Percentiles rank a stretch among this genome's conserved stretches.
Conservation (phyloP, 2,888 invertebrate species). For the Leucophora obtusa region DNA sequence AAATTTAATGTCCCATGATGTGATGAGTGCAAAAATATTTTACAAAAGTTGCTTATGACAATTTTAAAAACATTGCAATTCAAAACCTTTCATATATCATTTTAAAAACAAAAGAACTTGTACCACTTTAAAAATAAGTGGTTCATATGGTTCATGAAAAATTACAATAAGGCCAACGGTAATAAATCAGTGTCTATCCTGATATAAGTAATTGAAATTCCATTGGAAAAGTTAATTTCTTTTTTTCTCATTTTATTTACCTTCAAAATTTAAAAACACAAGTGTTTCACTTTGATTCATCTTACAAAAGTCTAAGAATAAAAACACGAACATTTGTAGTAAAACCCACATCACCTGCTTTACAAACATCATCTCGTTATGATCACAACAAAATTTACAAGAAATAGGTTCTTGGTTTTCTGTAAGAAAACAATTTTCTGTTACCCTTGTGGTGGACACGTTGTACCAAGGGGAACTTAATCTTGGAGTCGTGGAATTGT, state of each 20-base stretch:
- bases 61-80: too few species aligned
- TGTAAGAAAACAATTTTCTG: constrained; percentile 88
- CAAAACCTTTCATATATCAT: too few species aligned
- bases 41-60: too few species aligned
- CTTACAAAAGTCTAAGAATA: constrained; percentile 45
- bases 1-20: too few species aligned
- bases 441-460: constrained; percentile 90
- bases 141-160: too few species aligned
- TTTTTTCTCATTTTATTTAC: constrained; percentile 50
- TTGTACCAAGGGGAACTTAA: constrained; percentile 97
- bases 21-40: too few species aligned
- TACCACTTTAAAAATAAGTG: too few species aligned
- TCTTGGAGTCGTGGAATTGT: constrained; percentile 98
- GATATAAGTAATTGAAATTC: too few species aligned
- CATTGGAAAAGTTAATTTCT: too few species aligned
- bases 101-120: too few species aligned
- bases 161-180: too few species aligned
- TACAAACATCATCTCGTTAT: not conserved
- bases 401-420: constrained; percentile 79
- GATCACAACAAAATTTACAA: constrained; percentile 70
- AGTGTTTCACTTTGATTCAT: constrained; percentile 44
- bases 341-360: constrained; percentile 48
- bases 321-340: constrained; percentile 51
- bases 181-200: too few species aligned
- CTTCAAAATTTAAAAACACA: constrained; percentile 46